phyloP scores from a whole-genome alignment of 2,888 invertebrate species.

The Ormyrus nitidulus region DNA sequence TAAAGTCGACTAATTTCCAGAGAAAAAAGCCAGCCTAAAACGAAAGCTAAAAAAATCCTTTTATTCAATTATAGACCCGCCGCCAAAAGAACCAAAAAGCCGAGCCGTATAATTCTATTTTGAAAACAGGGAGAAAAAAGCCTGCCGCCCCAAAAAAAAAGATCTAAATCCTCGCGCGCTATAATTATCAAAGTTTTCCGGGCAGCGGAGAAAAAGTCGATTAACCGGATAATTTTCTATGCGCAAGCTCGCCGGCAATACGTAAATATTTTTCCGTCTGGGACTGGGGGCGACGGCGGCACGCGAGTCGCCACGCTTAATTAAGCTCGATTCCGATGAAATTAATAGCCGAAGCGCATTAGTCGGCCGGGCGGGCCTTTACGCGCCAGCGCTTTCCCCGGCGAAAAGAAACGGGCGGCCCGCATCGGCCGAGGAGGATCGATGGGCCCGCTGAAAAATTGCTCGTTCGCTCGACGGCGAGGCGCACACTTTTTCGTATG shows the following conservation, averaged over 20 bases:
- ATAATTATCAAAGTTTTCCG: slow-evolving; percentile 37
- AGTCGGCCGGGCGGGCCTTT: slow-evolving; percentile 4
- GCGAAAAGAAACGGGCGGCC: neutral
- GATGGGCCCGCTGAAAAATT: slow-evolving; percentile 19
- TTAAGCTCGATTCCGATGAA: slow-evolving; percentile 39
- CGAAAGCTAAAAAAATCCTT: slow-evolving; percentile 10
- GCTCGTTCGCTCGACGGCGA: slow-evolving; percentile 18
- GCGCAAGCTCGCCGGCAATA: slow-evolving; percentile 16
- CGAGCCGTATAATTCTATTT: slow-evolving; percentile 36
- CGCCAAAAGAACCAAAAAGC: neutral
- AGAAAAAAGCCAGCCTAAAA: neutral
- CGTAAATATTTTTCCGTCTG: slow-evolving; percentile 24
- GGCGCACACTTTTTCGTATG: neutral
- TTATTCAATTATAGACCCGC: slow-evolving; percentile 22
- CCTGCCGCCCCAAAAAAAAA: neutral
- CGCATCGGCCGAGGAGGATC: slow-evolving; percentile 3
- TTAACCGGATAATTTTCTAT: slow-evolving; percentile 39
- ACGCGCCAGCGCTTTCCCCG: too few species aligned
- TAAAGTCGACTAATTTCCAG: neutral
- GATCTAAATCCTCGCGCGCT: slow-evolving; percentile 5
- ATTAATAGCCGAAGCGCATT: slow-evolving; percentile 20
- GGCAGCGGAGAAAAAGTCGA: slow-evolving; percentile 17
- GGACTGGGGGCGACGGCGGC: neutral
- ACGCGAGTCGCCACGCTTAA: slow-evolving; percentile 34
- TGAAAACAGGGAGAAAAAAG: neutral